Percentiles rank a stretch among this genome's conserved stretches.
Conservation (phyloP, 2,113 vertebrate genomes). For the Rhinoptilus africanus region DNA sequence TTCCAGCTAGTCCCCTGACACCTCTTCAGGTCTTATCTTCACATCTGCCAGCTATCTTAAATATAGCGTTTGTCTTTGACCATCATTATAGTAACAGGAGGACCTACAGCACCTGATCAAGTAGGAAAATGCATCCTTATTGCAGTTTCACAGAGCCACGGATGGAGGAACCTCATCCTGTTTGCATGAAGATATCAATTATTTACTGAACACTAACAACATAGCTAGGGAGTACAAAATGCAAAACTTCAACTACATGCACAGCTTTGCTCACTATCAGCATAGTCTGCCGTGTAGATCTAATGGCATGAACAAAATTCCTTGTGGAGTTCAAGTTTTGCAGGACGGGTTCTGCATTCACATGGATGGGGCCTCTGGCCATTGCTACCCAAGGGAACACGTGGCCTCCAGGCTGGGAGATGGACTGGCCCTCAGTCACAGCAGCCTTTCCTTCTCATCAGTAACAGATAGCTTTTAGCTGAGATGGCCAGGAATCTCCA, state of each 20-base stretch:
- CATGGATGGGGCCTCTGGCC: accelerated
- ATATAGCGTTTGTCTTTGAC: not conserved
- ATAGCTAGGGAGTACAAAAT: not conserved
- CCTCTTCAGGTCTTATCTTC: not conserved
- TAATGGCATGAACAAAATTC: not conserved
- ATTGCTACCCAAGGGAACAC: not conserved
- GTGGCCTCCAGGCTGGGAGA: not conserved
- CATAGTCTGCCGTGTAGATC: not conserved
- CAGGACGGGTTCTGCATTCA: not conserved
- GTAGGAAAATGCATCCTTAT: not conserved
- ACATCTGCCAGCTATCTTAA: not conserved
- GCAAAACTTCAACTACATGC: not conserved
- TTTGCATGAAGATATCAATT: not conserved
- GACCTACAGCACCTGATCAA: not conserved
- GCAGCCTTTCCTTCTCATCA: accelerated
- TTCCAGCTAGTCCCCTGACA: not conserved
- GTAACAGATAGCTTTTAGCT: accelerated
- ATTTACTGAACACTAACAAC: not conserved
- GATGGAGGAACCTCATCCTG: not conserved
- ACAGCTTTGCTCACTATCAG: not conserved
- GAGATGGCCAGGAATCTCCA: not conserved
- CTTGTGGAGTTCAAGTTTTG: not conserved
- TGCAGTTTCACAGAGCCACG: not conserved
- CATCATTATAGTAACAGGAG: not conserved
- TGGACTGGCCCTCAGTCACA: accelerated